These are phyloP conservation scores for Aporophyla lueneburgensis DNA, from an alignment of 2,888 invertebrate species.

Conservation along the genomic window DNA sequence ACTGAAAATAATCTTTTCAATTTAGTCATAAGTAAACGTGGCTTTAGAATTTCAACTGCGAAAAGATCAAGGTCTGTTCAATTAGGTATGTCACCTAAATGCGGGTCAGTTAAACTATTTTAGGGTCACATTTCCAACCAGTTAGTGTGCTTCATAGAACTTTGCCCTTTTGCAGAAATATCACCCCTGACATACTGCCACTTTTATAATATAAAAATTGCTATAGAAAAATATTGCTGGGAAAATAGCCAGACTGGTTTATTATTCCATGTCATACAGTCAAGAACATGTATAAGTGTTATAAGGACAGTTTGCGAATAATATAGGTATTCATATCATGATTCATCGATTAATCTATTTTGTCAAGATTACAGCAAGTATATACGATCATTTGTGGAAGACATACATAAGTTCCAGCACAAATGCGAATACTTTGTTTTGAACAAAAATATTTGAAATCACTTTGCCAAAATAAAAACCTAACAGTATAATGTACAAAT, in stretches of 20 bases:
- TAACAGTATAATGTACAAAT: no score
- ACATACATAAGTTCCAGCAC: no score
- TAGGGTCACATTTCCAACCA: neutral
- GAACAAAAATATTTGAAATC: neutral
- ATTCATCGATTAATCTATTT: neutral
- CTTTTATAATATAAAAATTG: neutral
- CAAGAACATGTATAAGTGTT: neutral
- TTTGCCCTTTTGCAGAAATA: neutral
- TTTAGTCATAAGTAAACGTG: neutral
- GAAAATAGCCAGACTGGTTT: neutral
- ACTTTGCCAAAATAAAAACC: neutral
- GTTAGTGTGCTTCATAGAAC: neutral
- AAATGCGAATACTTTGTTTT: no score
- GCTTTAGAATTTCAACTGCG: neutral
- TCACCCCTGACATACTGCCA: neutral
- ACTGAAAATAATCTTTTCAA: conserved; percentile 2
- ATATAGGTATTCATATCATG: neutral
- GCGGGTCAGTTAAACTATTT: neutral
- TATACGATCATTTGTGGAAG: no score
- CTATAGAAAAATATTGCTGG: neutral
- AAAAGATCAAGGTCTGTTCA: conserved; percentile 1
- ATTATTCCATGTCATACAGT: neutral
- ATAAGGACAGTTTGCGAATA: neutral
- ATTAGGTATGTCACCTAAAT: neutral
- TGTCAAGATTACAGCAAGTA: neutral